phyloP scores from a whole-genome alignment of 2,113 vertebrate genomes.

The Oryctolagus cuniculus region mOryCun1.1 NC_091438.1:151255501-151256000 shows the following conservation, averaged over 20 bases:
- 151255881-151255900: not conserved
- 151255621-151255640: too few species aligned
- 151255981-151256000: not conserved
- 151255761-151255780: not conserved
- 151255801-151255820: not conserved
- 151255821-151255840: not conserved
- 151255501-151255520: fast-evolving
- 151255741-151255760: not conserved
- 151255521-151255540: fast-evolving
- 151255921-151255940: not conserved
- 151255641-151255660: too few species aligned
- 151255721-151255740: not conserved
- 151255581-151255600: too few species aligned
- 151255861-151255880: not conserved
- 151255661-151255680: too few species aligned
- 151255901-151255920: too few species aligned
- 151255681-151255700: not conserved
- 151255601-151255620: too few species aligned
- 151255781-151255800: too few species aligned
- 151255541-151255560: not conserved
- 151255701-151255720: not conserved
- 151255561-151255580: too few species aligned
- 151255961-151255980: not conserved
- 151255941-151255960: not conserved
- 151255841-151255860: not conserved